phyloP scores from a whole-genome alignment of 2,888 invertebrate species.

The Papilio protenor region DNA sequence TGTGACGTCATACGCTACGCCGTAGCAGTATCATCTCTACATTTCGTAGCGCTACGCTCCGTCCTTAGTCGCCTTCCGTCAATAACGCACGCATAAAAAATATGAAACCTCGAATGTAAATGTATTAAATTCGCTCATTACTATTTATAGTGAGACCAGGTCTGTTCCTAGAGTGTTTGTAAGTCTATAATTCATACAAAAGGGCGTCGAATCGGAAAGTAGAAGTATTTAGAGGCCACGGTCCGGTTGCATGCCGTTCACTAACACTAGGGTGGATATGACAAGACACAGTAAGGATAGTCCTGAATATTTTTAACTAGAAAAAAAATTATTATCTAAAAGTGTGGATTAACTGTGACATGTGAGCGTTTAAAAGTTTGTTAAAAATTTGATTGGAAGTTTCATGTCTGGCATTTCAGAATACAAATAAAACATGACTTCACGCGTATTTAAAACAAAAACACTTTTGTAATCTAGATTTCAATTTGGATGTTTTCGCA shows the following conservation, averaged over 20 bases:
- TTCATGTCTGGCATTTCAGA: too few relatives aligned
- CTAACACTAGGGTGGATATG: slow-evolving; percentile 46
- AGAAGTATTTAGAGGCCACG: slow-evolving; percentile 73
- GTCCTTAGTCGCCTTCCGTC: background rate
- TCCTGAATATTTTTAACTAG: background rate
- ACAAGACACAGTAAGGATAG: slow-evolving; percentile 36
- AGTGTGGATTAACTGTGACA: too few relatives aligned
- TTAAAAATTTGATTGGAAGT: too few relatives aligned
- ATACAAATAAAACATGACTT: too few relatives aligned
- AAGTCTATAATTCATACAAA: slow-evolving; percentile 61
- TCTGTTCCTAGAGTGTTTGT: slow-evolving; percentile 49
- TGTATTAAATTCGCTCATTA: slow-evolving; percentile 28
- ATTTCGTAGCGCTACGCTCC: background rate
- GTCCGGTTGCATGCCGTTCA: slow-evolving; percentile 56
- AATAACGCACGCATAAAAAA: background rate
- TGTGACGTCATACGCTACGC: slow-evolving; percentile 15
- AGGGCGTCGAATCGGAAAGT: slow-evolving; percentile 69
- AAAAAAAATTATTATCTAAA: too few relatives aligned
- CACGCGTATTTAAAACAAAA: background rate
- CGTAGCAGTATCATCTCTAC: slow-evolving; percentile 2
- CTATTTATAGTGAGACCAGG: slow-evolving; percentile 45
- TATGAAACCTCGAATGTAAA: slow-evolving; percentile 1
- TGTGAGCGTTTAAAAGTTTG: too few relatives aligned
- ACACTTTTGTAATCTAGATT: background rate
- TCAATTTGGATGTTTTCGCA: too few relatives aligned